Base-by-base conservation (phyloP, 1,140 invertebrate genomes). In the Leptopilina boulardi region DNA sequence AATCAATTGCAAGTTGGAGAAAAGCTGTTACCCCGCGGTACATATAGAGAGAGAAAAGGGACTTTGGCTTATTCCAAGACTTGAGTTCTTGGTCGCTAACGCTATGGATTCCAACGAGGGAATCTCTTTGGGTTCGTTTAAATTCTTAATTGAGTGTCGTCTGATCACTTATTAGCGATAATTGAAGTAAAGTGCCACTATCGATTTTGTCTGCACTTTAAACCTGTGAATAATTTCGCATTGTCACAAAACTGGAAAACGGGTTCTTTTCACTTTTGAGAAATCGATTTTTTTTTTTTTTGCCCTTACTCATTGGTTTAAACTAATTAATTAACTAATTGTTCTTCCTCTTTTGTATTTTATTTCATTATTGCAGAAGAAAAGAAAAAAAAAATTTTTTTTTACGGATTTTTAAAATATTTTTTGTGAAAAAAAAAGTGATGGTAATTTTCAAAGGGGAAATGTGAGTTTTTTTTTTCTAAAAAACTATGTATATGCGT, bases 151-250 rank as follows among this genome's bases (percentile, higher is more conserved):
- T 66, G 59, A 66, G 23, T 30, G 59, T 66, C 59, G 59, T 30
- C 23, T 66, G 59, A 66, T 66, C 59, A 30, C 26, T 23, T 66
- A 66, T 66, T 66, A 66, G 59, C 13, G 23, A 66, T 66, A 30
- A 66, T 66, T 66, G 59, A 66, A 66, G 26, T 30, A 23, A 66
- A 66, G 59, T 66, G 59, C 23, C 59, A 66, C 59, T 66, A 66
- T 66, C 59, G 59, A 66, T 66, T 66, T 66, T 66, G 26, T 66
- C 59, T 66, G 59, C 59, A 66, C 59, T 34, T 66, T 30, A 66
- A 66, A 30, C 1, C 59, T 34, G 23, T 66, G 26, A 66, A 66
- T 66, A 66, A 66, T 66, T 30, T 30, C 59, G 59, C 23, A 66
- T 13, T 30, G 26, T 15, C 23, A 23, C 26, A 23, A 23, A n/a